Evolutionary conservation across 2,797 vertebrate species (phyloP).

Genomic region (Danio albolineatus): DNA sequence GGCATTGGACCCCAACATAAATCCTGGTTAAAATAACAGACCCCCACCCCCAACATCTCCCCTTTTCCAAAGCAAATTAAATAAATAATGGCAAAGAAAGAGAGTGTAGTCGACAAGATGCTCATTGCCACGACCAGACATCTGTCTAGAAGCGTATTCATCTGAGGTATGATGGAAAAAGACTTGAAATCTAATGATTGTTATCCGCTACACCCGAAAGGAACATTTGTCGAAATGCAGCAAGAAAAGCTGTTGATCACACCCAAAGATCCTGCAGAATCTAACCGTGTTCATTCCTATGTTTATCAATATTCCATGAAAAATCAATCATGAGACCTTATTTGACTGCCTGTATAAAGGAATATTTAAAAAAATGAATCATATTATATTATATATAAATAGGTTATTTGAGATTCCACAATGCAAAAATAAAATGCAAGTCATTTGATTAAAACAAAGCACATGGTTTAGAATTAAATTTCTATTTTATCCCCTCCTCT

Average conservation of each 20-base stretch:
- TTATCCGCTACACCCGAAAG: constrained; percentile 55
- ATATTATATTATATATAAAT: constrained; percentile 49
- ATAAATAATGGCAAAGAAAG: constrained; percentile 57
- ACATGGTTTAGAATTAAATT: constrained; percentile 12
- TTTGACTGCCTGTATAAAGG: constrained; percentile 70
- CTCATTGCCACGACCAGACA: constrained; percentile 17
- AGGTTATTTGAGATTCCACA: background rate
- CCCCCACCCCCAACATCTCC: constrained; percentile 36
- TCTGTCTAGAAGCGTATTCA: constrained; percentile 22
- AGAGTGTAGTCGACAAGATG: constrained; percentile 57
- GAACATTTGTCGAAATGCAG: constrained; percentile 75
- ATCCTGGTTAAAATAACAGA: constrained; percentile 54
- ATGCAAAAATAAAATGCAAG: constrained; percentile 30
- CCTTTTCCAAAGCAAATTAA: constrained; percentile 36
- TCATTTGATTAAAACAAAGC: constrained; percentile 4
- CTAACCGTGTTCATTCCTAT: constrained; percentile 65
- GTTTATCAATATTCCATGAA: constrained; percentile 69
- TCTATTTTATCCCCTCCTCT: no score
- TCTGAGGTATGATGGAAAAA: constrained; percentile 8
- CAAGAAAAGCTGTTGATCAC: constrained; percentile 80
- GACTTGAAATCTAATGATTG: constrained; percentile 38
- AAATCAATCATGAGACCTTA: constrained; percentile 65
- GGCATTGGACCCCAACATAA: constrained; percentile 60
- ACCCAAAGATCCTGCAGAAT: constrained; percentile 88
- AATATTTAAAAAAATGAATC: constrained; percentile 64